These are phyloP conservation scores for Poecilia velifera DNA, from an alignment of 2,797 vertebrate species.

Conservation along the genomic window DNA sequence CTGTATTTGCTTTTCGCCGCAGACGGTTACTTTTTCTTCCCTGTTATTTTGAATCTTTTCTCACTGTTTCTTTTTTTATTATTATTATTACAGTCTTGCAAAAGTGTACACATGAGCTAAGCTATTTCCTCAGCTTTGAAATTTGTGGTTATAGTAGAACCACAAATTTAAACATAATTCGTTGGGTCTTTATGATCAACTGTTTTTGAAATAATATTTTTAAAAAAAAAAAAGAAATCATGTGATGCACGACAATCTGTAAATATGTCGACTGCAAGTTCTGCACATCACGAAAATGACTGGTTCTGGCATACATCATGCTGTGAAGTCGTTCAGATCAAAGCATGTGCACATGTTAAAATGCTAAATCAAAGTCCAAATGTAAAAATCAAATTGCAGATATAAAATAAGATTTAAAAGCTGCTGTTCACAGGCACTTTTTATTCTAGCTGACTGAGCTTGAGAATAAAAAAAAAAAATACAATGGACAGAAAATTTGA, in stretches of 20 bases:
- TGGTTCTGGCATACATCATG: neutral
- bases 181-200: neutral
- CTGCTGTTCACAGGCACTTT: neutral
- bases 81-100: neutral
- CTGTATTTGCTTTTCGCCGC: slow-evolving; percentile 14
- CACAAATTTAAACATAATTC: neutral
- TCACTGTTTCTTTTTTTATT: neutral
- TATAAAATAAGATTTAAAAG: neutral
- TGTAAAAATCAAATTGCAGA: neutral
- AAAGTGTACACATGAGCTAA: neutral
- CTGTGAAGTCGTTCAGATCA: neutral
- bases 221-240: neutral
- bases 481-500: neutral
- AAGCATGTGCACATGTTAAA: neutral
- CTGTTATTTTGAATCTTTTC: neutral
- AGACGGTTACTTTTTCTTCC: neutral
- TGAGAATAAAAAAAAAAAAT: neutral
- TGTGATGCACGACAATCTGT: neutral
- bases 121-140: neutral
- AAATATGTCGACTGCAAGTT: neutral
- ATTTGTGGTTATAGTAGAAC: neutral
- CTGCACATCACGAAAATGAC: neutral
- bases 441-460: neutral
- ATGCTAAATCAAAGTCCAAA: neutral
- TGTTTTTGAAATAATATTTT: neutral